Conservation (phyloP, 2,113 vertebrate species). For the Micronisus gabar region DNA sequence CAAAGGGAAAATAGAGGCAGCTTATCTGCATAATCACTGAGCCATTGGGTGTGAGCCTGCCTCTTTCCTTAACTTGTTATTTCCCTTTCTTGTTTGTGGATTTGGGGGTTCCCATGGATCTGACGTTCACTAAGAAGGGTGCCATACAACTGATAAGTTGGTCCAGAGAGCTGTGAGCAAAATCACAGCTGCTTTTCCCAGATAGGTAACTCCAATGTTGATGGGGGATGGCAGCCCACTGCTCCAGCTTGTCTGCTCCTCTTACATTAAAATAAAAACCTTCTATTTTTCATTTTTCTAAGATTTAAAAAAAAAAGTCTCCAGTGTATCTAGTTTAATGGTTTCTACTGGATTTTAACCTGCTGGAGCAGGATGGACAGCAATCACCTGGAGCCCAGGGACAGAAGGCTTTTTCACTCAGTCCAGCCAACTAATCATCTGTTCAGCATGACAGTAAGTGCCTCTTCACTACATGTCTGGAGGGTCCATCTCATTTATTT, state of each 20-base stretch:
- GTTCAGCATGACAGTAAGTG: not conserved
- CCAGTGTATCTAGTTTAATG: not conserved
- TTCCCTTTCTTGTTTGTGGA: not conserved
- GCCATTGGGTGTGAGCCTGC: not conserved
- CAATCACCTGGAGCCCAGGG: not conserved
- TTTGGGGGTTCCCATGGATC: not conserved
- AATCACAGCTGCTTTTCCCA: not conserved
- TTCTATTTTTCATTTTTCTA: not conserved
- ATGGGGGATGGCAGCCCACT: not conserved
- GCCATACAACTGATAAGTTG: not conserved
- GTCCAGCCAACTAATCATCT: not conserved
- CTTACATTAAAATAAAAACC: not conserved
- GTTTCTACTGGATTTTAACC: not conserved
- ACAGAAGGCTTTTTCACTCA: not conserved
- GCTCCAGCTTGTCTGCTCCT: not conserved
- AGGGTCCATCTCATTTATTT: not conserved
- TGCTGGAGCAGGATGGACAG: not conserved
- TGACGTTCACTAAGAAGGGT: not conserved
- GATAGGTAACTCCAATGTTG: not conserved
- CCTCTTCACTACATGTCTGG: not conserved
- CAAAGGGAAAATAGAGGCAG: not conserved
- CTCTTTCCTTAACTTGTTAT: not conserved
- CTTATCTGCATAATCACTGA: not conserved
- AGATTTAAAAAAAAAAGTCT: not conserved
- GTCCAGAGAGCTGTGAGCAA: not conserved